Evolutionary conservation across 2,113 vertebrate species (phyloP), one percentile per base, ranked within the genome.

Genomic region (Lophotis ruficrista): DNA sequence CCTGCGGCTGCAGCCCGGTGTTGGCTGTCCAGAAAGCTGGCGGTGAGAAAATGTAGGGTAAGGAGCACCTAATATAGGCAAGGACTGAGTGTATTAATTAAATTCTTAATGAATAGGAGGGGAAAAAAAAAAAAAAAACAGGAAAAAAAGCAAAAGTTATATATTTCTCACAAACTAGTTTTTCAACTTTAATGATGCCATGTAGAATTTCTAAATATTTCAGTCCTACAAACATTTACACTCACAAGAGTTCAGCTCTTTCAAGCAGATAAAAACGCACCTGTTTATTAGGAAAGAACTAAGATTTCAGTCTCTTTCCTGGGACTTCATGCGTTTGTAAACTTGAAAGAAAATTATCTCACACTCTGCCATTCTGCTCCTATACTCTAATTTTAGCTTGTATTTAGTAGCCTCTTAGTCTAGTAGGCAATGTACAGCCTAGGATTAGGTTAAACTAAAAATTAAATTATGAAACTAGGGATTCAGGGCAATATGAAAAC

Each of bases 291-390:
- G 7, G 3, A 57, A 88, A 81, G 14, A 45, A 25, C 4, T 48
- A 28, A 38, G 5, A 5, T 70, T 92, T 75, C 31, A 37, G 45
- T 20, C 23, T 18, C 4, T 64, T 50, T 37, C 7, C 13, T 61
- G 15, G 0, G 0, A 61, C 10, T 82, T 68, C 4, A 65, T 25
- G 10, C 0, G 0, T 51, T 69, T 14, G 5, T 60, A 65, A 69
- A 83, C 53, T 10, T 25, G 6, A 84, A 84, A 77, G 48, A 72
- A 69, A 84, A 31, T 53, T 58, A 45, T 20, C 24, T 77, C 22
- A n/a, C 9, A 27, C 7, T 4, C 19, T 45, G 18, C 14, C 5
- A 9, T 61, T 69, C 27, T 57, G 30, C 50, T 61, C 27, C 27
- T 21, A 16, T 14, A 12, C 18, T 77, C 20, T 83, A 47, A 60